Conservation (phyloP, 1,140 invertebrate species). For the Trichoplusia ni region DNA sequence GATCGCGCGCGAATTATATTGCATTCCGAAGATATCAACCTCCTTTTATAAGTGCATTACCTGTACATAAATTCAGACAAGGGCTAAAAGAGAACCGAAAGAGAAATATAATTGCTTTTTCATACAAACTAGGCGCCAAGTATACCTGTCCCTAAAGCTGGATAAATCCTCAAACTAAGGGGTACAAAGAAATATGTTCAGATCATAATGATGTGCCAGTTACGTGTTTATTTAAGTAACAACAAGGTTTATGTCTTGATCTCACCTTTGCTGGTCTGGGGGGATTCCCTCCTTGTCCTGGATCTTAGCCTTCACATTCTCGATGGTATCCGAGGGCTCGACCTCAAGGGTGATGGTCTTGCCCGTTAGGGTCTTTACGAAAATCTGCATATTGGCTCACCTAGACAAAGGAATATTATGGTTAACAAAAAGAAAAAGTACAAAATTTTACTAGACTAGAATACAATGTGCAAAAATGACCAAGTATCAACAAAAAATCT, state of each 20-base stretch:
- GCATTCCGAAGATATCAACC: conserved; percentile 5
- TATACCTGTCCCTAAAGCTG: too few species aligned
- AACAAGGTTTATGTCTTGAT: not conserved
- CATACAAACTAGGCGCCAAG: too few species aligned
- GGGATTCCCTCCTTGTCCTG: conserved; percentile 96
- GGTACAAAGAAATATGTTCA: too few species aligned
- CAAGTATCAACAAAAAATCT: not conserved
- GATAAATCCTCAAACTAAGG: too few species aligned
- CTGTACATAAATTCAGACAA: not conserved
- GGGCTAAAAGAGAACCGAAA: not conserved
- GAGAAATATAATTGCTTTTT: not conserved
- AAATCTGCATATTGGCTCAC: conserved; percentile 91
- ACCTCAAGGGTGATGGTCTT: conserved; percentile 98
- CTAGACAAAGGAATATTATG: conserved; percentile 34
- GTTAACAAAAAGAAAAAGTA: not conserved
- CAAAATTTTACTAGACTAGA: not conserved
- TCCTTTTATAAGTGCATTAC: not conserved
- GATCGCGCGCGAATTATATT: not conserved
- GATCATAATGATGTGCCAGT: too few species aligned
- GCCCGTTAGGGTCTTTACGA: conserved; percentile 96
- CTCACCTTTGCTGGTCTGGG: conserved; percentile 90
- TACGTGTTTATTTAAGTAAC: too few species aligned
- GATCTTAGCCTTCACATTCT: conserved; percentile 97
- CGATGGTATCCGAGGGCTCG: conserved; percentile 95
- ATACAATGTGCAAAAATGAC: not conserved